Evolutionary conservation across 2,113 vertebrate genomes (phyloP).

Genomic region (Copsychus sechellarum): DNA sequence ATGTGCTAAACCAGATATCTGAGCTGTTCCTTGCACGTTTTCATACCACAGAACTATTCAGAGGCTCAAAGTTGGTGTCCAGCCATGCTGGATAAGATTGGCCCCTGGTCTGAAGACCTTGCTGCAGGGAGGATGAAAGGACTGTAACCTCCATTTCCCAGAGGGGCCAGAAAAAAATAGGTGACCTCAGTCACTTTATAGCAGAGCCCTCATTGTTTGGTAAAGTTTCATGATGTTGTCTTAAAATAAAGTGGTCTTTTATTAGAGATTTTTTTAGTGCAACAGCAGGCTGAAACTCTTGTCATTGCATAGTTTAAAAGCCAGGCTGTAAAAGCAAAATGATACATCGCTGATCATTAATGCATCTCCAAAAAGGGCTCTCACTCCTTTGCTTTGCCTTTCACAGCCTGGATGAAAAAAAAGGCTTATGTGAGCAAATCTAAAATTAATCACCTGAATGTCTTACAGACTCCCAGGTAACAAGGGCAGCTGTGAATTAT

Average conservation of each 20-base stretch:
- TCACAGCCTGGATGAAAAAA: background rate
- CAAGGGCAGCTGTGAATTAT: background rate
- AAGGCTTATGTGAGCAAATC: constrained; percentile 40
- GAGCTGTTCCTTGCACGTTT: background rate
- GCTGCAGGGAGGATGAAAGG: background rate
- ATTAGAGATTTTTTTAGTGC: background rate
- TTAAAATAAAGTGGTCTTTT: background rate
- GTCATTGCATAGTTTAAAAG: background rate
- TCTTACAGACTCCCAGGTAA: constrained; percentile 10
- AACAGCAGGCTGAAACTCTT: background rate
- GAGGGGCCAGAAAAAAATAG: background rate
- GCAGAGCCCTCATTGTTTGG: background rate
- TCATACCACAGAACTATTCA: background rate
- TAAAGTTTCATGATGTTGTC: background rate
- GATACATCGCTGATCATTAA: background rate
- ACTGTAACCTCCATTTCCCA: background rate
- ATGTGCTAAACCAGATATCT: background rate
- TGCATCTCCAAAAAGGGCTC: background rate
- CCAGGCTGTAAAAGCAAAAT: background rate
- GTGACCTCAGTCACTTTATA: background rate
- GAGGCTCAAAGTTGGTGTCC: background rate
- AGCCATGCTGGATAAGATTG: background rate
- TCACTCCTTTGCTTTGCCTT: background rate
- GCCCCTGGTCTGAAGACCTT: background rate
- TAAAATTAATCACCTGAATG: constrained; percentile 30